A percentile compares a stretch with the other conserved stretches of the same genome.
These are phyloP conservation scores for Lagopus leucura DNA, from an alignment of 2,113 vertebrate species.

Conservation along the genomic window DNA sequence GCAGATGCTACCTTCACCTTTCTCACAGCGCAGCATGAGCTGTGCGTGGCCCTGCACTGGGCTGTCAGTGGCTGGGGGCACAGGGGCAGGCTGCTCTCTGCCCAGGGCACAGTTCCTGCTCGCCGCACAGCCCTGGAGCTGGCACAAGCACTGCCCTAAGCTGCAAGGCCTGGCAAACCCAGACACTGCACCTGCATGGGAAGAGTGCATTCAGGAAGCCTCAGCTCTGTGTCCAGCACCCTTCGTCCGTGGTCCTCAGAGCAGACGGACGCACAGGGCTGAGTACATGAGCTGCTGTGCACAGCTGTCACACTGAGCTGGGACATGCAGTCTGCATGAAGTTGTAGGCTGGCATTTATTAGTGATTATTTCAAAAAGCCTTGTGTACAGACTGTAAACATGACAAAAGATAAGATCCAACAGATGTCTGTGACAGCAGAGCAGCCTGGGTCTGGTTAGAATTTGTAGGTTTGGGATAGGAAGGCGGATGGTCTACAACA, in stretches of 20 bases:
- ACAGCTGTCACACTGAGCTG: fast-evolving
- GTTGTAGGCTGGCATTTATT: not conserved
- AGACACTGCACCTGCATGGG: fast-evolving
- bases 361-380: not conserved
- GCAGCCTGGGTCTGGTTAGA: not conserved
- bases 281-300: fast-evolving
- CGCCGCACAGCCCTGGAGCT: not conserved
- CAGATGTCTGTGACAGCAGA: not conserved
- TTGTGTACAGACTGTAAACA: not conserved
- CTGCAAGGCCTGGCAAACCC: not conserved
- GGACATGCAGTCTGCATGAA: not conserved
- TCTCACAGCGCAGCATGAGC: fast-evolving
- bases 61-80: not conserved
- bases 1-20: not conserved
- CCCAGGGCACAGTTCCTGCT: not conserved
- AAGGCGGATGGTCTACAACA: not conserved
- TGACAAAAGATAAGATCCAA: not conserved
- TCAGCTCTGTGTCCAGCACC: not conserved
- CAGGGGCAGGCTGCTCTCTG: not conserved
- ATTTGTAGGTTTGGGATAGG: not conserved
- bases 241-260: not conserved
- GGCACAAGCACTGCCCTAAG: not conserved
- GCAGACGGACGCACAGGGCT: not conserved
- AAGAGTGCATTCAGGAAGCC: not conserved
- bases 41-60: fast-evolving